phyloP scores from a whole-genome alignment of 2,888 invertebrate species.

The Branchinecta sandiegonensis region DNA sequence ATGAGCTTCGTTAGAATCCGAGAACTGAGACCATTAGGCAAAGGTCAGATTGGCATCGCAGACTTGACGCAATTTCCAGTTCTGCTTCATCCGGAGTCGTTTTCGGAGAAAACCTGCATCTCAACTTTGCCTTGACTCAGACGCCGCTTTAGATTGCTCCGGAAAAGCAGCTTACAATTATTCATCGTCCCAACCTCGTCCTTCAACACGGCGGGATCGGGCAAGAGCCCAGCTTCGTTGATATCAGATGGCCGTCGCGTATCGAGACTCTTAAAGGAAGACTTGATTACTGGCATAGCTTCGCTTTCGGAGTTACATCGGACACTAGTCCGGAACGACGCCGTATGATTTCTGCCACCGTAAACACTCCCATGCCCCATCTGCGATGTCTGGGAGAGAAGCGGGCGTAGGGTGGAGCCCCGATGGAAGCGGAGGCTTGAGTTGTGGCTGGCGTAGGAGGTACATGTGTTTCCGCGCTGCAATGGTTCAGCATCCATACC shows the following conservation, averaged over 20 bases:
- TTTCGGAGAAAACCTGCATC: background rate
- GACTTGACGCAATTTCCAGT: too few species aligned
- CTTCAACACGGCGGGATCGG: too few species aligned
- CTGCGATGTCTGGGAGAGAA: background rate
- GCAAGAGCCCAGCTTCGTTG: too few species aligned
- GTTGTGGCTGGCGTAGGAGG: background rate
- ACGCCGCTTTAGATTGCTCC: too few species aligned
- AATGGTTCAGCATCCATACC: constrained; percentile 12
- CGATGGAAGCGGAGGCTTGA: constrained; percentile 9
- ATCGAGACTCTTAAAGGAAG: too few species aligned
- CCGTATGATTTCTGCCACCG: background rate
- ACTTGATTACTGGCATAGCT: background rate
- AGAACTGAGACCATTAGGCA: too few species aligned
- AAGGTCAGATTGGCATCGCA: too few species aligned
- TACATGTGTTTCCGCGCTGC: constrained; percentile 7
- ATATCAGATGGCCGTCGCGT: too few species aligned
- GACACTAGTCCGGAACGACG: background rate
- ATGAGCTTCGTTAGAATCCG: too few species aligned
- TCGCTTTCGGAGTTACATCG: background rate
- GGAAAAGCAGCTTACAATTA: too few species aligned
- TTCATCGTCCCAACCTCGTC: too few species aligned
- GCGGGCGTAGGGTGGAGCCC: background rate
- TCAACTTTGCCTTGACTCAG: constrained; percentile 8
- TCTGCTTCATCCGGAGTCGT: background rate
- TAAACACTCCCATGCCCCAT: background rate